Evolutionary conservation across 2,113 vertebrate genomes (phyloP).

Genomic region (Numenius arquata): DNA sequence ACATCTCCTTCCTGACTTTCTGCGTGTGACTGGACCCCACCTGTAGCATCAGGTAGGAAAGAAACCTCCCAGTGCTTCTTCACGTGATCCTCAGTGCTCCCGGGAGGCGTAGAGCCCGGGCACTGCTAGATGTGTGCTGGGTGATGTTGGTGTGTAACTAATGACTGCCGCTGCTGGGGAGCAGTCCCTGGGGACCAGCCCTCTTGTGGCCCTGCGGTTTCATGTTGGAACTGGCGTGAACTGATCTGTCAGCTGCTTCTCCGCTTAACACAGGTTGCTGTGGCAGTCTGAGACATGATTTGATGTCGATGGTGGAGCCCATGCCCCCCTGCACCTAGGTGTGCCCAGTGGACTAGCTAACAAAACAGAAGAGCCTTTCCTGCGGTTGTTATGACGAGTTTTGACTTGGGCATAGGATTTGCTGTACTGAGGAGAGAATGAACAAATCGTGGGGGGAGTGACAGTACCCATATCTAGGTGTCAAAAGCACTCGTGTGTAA

Average conservation of each 20-base stretch:
- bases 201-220: neutral
- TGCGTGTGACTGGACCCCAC: constrained; percentile 59
- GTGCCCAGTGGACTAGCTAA: neutral
- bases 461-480: neutral
- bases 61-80: constrained; percentile 20
- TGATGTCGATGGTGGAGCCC: neutral
- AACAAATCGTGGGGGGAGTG: too few species aligned
- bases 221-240: neutral
- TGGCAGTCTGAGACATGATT: neutral
- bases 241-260: neutral
- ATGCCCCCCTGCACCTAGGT: neutral
- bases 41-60: constrained; percentile 77
- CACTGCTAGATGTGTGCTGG: neutral
- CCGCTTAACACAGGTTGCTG: neutral
- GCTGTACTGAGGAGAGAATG: neutral
- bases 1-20: constrained; percentile 44
- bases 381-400: neutral
- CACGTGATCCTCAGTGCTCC: neutral
- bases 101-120: neutral
- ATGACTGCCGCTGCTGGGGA: neutral
- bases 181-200: neutral
- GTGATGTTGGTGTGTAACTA: neutral
- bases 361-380: neutral
- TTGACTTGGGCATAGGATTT: neutral
- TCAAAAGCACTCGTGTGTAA: neutral